Evolutionary conservation across 2,888 invertebrate species (phyloP), one percentile per base, ranked within the genome.

Genomic region (Dorcus parallelipipedus): DNA sequence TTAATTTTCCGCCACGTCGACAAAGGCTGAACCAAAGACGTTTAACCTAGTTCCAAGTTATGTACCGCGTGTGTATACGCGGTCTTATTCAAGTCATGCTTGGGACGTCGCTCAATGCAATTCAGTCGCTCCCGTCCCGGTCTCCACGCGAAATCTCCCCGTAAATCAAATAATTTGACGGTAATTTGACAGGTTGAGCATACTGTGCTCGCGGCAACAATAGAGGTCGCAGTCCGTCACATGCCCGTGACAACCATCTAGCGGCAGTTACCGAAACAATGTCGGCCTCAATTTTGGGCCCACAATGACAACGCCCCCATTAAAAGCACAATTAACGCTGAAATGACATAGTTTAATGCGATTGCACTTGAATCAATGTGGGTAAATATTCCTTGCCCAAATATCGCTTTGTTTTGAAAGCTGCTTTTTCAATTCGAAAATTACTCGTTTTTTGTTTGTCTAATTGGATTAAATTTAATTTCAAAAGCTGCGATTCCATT

Each of bases 211-310:
- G 14, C 6, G 8, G 50, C 20, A 14, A 50, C 50, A 50, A 50
- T 50, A 39, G 50, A 9, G 40, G 50, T 45, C 50, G 40, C 39
- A 23, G 14, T 39, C 40, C 14, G 38, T 14, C 50, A 39, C 39
- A 17, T 39, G 52, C 20, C 5, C 38, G 9, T 20, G 48, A 49
- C 45, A 14, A 43, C 42, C 55, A 55, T 56, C 56, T 56, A 56
- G 38, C 42, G 56, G 56, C 45, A 20, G 38, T 56, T 42, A 26
- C 50, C 49, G 17, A 38, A 50, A 56, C 45, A 23, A 51, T 38
- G 9, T 23, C 45, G 5, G 20, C 45, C 20, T 7, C 45, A 9
- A 45, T 45, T 20, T 45, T 20, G n/a, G 20, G 20, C 2, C 45
- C 7, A 41, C 43, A 43, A 43, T 20, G 20, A 2, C 20, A 5